phyloP scores from a whole-genome alignment of 2,888 invertebrate species.

The Endotricha flammealis region DNA sequence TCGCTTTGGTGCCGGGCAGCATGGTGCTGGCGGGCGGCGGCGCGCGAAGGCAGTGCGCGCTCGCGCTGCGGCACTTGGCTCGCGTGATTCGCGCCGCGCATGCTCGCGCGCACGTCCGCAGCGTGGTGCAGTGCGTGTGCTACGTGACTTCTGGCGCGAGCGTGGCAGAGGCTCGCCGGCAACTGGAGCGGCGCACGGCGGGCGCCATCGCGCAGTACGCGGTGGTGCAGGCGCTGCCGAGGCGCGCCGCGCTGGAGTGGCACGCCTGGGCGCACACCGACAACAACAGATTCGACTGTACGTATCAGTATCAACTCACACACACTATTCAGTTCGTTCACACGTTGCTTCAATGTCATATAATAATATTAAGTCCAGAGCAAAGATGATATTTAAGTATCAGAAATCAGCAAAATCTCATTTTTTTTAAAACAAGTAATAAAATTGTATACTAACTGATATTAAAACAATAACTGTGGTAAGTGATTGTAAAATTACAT shows the following conservation, averaged over 20 bases:
- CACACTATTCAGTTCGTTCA: too few relatives aligned
- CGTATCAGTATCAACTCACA: too few relatives aligned
- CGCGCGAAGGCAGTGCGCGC: constrained; percentile 87
- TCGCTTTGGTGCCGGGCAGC: constrained; percentile 86
- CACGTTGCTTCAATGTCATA: too few relatives aligned
- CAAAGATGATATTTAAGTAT: too few relatives aligned
- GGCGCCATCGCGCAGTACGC: constrained; percentile 93
- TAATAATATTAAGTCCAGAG: too few relatives aligned
- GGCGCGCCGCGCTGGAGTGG: constrained; percentile 92
- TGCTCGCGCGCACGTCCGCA: constrained; percentile 85
- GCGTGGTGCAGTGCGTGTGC: constrained; percentile 93
- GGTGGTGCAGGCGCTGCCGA: constrained; percentile 88
- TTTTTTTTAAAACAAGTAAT: too few relatives aligned
- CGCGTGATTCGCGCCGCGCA: constrained; percentile 90
- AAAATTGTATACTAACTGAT: too few relatives aligned
- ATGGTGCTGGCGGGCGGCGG: constrained; percentile 79
- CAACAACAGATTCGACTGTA: constrained; percentile 92
- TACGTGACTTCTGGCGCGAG: constrained; percentile 85
- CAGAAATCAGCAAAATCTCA: too few relatives aligned
- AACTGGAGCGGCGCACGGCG: constrained; percentile 89
- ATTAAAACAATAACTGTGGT: too few relatives aligned
- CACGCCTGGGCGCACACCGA: constrained; percentile 94
- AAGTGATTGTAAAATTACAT: too few relatives aligned
- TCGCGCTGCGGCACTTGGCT: constrained; percentile 90
- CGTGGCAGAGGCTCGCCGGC: constrained; percentile 85